phyloP scores from a whole-genome alignment of 2,888 invertebrate species.

The Alloscopus bannaensis region DNA sequence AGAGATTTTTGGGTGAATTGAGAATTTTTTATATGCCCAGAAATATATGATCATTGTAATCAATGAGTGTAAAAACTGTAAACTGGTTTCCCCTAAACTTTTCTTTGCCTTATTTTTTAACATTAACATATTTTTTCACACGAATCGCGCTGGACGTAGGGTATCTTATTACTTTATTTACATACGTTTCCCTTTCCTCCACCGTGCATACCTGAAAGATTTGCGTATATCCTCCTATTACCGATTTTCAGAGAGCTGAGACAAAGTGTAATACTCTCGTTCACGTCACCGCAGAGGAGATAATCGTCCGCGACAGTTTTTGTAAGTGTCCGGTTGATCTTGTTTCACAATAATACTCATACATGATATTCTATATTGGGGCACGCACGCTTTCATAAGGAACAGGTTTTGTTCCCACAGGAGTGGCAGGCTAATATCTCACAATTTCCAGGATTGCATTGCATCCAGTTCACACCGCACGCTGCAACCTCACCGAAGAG shows the following conservation, averaged over 20 bases:
- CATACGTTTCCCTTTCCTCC: constrained; percentile 35
- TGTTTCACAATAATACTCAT: neutral
- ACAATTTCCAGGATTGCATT: neutral
- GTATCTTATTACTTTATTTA: constrained; percentile 67
- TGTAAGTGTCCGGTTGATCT: constrained; percentile 54
- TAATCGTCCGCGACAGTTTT: neutral
- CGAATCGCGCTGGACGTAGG: constrained; percentile 55
- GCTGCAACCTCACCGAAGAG: neutral
- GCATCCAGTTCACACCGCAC: neutral
- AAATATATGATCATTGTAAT: constrained; percentile 49
- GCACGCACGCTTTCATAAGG: constrained; percentile 9
- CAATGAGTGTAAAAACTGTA: constrained; percentile 46
- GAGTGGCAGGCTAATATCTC: too few relatives aligned
- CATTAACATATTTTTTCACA: constrained; percentile 61
- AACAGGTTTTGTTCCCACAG: constrained; percentile 28
- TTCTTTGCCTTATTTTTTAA: constrained; percentile 5
- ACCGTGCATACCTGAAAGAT: constrained; percentile 16
- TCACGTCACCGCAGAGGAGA: neutral
- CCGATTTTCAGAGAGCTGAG: constrained; percentile 26
- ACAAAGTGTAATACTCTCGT: constrained; percentile 34
- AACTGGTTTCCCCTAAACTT: constrained; percentile 52
- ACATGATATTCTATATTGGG: neutral
- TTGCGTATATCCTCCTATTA: too few relatives aligned
- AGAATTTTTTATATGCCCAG: constrained; percentile 29
- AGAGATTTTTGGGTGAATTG: constrained; percentile 56